Conservation (phyloP, 2,888 invertebrate species). For the Sisyra nigra region DNA sequence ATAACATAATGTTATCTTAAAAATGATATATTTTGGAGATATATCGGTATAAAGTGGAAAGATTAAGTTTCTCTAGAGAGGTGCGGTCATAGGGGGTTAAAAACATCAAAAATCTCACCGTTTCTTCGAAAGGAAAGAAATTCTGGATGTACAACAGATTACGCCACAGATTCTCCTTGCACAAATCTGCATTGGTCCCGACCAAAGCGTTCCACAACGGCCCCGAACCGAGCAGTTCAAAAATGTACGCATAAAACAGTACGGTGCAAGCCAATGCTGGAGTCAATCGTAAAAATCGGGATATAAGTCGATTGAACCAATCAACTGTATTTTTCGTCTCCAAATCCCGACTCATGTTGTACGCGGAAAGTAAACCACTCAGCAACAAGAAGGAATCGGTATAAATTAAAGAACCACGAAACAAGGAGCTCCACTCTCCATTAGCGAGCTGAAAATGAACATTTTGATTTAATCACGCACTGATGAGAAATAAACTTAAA, state of each 20-base stretch:
- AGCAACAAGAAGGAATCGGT: slow-evolving; percentile 50
- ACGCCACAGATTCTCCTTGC: slow-evolving; percentile 50
- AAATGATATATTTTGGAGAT: no score
- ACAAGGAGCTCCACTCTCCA: slow-evolving; percentile 39
- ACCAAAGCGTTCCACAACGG: slow-evolving; percentile 51
- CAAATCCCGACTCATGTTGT: slow-evolving; percentile 38
- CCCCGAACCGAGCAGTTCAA: slow-evolving; percentile 45
- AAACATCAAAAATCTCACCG: no score
- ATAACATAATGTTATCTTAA: no score
- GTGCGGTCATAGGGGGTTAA: no score
- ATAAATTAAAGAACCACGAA: slow-evolving; percentile 45
- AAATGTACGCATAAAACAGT: slow-evolving; percentile 48
- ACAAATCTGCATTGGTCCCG: slow-evolving; percentile 43
- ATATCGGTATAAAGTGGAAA: no score
- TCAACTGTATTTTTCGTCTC: slow-evolving; percentile 34
- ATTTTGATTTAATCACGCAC: slow-evolving; percentile 7
- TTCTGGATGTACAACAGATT: slow-evolving; percentile 51
- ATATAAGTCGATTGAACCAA: slow-evolving; percentile 36
- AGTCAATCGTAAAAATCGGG: slow-evolving; percentile 48
- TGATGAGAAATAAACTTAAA: background rate
- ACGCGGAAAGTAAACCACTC: slow-evolving; percentile 47
- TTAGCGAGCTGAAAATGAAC: slow-evolving; percentile 31
- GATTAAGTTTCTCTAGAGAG: no score
- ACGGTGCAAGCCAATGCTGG: slow-evolving; percentile 44
- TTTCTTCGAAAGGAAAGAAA: slow-evolving; percentile 49